Percentiles rank a stretch among this genome's conserved stretches.
Conservation (phyloP, 1,140 invertebrate species). For the Neuroterus valhalla region DNA sequence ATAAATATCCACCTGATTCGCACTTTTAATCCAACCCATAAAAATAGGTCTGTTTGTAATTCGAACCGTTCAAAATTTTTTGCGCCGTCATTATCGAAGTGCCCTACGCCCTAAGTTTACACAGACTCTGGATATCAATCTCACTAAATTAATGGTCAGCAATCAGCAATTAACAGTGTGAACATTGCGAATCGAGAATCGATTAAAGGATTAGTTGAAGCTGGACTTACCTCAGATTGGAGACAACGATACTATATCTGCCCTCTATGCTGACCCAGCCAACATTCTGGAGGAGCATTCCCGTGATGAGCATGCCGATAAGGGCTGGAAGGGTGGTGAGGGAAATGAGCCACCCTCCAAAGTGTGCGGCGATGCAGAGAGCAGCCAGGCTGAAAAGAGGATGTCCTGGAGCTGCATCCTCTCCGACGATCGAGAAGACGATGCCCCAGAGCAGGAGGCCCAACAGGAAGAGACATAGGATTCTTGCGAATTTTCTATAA, state of each 20-base stretch:
- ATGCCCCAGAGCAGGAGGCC: slow-evolving; percentile 86
- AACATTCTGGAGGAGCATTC: slow-evolving; percentile 86
- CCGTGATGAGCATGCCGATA: slow-evolving; percentile 90
- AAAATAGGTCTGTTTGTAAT: too few relatives aligned
- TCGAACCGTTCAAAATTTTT: too few relatives aligned
- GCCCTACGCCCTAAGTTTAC: too few relatives aligned
- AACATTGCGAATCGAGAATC: too few relatives aligned
- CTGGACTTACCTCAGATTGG: slow-evolving; percentile 79
- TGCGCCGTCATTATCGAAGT: too few relatives aligned
- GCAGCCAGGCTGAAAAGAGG: slow-evolving; percentile 87
- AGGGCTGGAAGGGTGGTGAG: slow-evolving; percentile 89
- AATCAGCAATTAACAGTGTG: too few relatives aligned
- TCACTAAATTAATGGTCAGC: slow-evolving; percentile 10
- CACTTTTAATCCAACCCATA: too few relatives aligned
- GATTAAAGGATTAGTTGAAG: too few relatives aligned
- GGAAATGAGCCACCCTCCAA: slow-evolving; percentile 86
- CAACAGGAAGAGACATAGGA: slow-evolving; percentile 81
- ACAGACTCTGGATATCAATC: too few relatives aligned
- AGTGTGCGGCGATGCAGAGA: slow-evolving; percentile 84
- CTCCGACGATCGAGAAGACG: slow-evolving; percentile 83
- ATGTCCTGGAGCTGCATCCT: slow-evolving; percentile 85
- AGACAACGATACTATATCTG: slow-evolving; percentile 78
- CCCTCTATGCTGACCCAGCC: slow-evolving; percentile 83
- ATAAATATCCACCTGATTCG: too few relatives aligned
- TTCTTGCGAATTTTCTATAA: slow-evolving; percentile 84